phyloP scores from a whole-genome alignment of 2,797 vertebrate species.

The Syngnathus rostellatus region DNA sequence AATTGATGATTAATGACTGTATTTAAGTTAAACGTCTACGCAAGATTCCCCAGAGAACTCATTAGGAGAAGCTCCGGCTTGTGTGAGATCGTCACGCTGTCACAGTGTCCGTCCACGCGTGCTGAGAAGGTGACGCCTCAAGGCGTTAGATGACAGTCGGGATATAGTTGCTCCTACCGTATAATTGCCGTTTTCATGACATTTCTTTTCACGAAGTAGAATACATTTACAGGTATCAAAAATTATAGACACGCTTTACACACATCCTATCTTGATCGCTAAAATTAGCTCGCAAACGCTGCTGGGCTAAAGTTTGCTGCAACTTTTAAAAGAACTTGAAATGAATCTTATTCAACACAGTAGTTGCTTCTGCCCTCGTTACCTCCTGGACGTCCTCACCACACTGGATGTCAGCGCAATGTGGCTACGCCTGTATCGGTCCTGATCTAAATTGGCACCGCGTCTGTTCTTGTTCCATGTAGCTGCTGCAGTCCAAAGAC shows the following conservation, averaged over 20 bases:
- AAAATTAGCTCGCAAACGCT: no score
- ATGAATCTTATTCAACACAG: background rate
- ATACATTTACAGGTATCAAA: no score
- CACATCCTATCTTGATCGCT: no score
- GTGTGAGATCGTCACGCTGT: slow-evolving; percentile 39
- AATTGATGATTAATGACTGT: slow-evolving; percentile 30
- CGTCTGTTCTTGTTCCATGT: slow-evolving; percentile 36
- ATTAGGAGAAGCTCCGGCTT: slow-evolving; percentile 58
- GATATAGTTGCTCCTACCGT: slow-evolving; percentile 27
- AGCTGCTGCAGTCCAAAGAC: slow-evolving; percentile 91
- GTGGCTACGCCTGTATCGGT: slow-evolving; percentile 5
- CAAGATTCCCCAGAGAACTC: slow-evolving; percentile 51
- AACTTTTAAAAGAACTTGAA: background rate
- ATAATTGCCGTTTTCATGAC: background rate
- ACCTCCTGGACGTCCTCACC: slow-evolving; percentile 7
- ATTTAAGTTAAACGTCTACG: slow-evolving; percentile 37
- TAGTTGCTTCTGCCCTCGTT: slow-evolving; percentile 9
- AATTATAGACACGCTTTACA: no score
- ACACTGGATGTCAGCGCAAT: background rate
- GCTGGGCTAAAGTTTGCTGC: no score
- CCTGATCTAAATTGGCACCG: background rate
- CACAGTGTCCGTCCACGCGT: slow-evolving; percentile 44
- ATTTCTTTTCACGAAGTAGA: background rate
- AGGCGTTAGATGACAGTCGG: slow-evolving; percentile 24
- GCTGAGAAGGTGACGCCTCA: slow-evolving; percentile 38